These are phyloP conservation scores for Nanger granti DNA, from an alignment of 2,113 vertebrate species.

Conservation along the genomic window DNA sequence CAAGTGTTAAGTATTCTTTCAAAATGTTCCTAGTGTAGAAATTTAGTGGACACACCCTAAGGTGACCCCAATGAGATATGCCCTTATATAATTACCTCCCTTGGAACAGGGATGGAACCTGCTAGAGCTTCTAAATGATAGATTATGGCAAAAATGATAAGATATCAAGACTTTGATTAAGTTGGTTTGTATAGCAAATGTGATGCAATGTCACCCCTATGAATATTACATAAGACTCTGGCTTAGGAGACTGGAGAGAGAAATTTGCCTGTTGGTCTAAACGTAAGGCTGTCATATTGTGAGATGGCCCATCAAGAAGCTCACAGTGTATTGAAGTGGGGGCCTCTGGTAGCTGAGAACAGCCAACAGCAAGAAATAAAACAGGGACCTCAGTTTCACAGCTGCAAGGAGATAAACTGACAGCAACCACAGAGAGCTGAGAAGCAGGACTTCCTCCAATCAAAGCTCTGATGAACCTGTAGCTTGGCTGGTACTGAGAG, in stretches of 20 bases:
- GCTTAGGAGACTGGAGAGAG: neutral
- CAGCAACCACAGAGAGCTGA: too few relatives aligned
- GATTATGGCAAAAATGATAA: neutral
- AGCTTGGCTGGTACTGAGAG: neutral
- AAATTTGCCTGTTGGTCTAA: neutral
- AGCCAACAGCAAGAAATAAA: neutral
- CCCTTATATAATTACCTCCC: neutral
- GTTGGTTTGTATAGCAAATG: neutral
- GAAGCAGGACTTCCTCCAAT: neutral
- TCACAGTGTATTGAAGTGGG: neutral
- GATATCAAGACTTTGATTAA: neutral
- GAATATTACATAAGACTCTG: neutral
- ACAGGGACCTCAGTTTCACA: neutral
- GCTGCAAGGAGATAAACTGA: neutral
- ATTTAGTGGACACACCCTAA: neutral
- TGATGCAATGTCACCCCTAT: neutral
- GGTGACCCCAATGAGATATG: neutral
- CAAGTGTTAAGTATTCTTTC: neutral
- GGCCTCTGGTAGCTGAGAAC: neutral
- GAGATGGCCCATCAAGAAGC: neutral
- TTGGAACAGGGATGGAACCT: neutral
- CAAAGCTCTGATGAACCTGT: neutral
- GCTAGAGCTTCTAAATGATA: neutral
- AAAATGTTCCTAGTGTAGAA: neutral
- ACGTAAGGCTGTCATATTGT: neutral